Base-by-base conservation (phyloP, 2,888 invertebrate genomes). In the Agrotis ipsilon region DNA sequence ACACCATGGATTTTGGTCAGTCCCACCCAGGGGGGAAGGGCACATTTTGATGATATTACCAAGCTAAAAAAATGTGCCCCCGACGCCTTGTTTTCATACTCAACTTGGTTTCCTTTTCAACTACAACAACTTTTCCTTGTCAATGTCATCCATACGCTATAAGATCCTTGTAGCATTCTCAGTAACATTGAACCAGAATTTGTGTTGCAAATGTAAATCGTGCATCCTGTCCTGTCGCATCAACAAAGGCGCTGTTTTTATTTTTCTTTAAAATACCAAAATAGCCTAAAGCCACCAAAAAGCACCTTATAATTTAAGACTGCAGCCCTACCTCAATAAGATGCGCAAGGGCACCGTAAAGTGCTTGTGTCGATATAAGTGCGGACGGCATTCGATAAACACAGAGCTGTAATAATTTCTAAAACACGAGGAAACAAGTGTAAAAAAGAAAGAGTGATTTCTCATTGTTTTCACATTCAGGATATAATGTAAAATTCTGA, bases 301-400 rank as follows among this genome's bases (percentile, higher is more conserved):
- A 39, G 45, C 18, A 24, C 18, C 9, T 43, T 55, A 43, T 19
- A 54, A 43, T 55, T 45, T 19, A 0, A 72, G 19, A 45, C 16
- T 49, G 18, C 52, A 72, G 52, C 82, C 86, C 70, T 72, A 80
- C 72, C 62, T 80, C 78, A 82, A 84, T 84, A 83, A 81, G 83
- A 86, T 81, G 72, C 78, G 68, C 72, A 75, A 71, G 69, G 68
- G 78, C 82, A 78, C 80, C 80, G 79, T 69, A 66, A 74, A 69
- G 60, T 79, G 39, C 59, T 67, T 59, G 65, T 18, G 14, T 16
- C 13, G 51, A 86, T 85, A 86, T 87, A 87, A 88, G 80, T 82
- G 68, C 71, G 77, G 82, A 83, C 82, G 82, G 69, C 82, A 59
- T 79, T 81, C 77, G 82, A 85, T 86, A 85, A 76, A 45, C 43